A percentile compares a stretch with the other conserved stretches of the same genome.
Evolutionary conservation across 1,140 invertebrate genomes (phyloP).

Genomic region (Helicoverpa armigera): DNA sequence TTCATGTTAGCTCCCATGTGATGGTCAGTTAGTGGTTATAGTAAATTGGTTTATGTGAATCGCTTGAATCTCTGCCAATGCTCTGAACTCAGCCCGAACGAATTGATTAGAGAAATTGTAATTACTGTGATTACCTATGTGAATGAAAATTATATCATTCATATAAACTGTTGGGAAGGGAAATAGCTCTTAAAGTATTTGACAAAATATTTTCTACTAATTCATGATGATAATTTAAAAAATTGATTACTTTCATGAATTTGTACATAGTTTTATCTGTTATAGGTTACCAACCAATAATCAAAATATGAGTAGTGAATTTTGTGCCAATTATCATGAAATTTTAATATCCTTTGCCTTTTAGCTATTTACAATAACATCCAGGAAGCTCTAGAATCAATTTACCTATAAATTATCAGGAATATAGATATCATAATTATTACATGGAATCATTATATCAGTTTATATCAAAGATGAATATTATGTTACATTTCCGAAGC

Average conservation of each 20-base stretch:
- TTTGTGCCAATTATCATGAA: no score
- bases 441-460: not conserved
- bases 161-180: not conserved
- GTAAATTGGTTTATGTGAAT: conserved; percentile 56
- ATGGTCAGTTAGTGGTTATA: conserved; percentile 41
- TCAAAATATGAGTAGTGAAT: no score
- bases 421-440: not conserved
- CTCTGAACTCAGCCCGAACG: conserved; percentile 14
- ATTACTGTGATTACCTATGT: conserved; percentile 28
- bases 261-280: no score
- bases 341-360: not conserved
- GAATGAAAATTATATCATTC: conserved; percentile 43
- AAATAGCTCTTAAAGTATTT: not conserved
- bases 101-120: conserved; percentile 41
- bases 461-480: conserved; percentile 26
- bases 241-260: no score
- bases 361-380: not conserved
- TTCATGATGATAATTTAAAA: not conserved
- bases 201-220: not conserved
- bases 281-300: no score
- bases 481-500: conserved; percentile 33
- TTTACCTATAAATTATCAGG: not conserved
- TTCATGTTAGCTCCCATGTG: conserved; percentile 50
- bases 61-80: conserved; percentile 46
- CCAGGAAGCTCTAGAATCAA: no score